These are phyloP conservation scores for Peromyscus leucopus DNA, from an alignment of 2,113 vertebrate genomes.

Conservation along the genomic window DNA sequence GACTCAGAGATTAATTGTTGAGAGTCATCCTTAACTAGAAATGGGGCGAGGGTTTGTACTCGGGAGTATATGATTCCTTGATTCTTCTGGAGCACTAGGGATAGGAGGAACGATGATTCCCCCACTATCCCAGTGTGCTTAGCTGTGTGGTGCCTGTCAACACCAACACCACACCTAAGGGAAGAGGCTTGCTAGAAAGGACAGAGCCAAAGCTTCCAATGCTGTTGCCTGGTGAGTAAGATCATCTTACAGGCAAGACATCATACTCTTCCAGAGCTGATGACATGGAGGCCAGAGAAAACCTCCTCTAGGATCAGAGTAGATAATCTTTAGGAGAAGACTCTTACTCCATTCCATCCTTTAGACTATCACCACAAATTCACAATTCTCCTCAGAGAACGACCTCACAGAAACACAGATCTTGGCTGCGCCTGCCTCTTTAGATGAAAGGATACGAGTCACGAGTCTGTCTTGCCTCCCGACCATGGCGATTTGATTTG, in stretches of 20 bases:
- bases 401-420: not conserved
- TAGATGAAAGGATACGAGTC: not conserved
- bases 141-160: not conserved
- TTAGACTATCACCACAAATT: not conserved
- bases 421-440: not conserved
- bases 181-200: not conserved
- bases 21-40: not conserved
- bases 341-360: not conserved
- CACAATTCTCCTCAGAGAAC: conserved; percentile 6
- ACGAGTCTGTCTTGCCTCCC: not conserved
- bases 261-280: not conserved
- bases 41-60: not conserved
- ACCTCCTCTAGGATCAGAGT: not conserved
- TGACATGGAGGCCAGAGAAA: fast-evolving
- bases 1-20: not conserved
- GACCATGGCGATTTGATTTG: not conserved
- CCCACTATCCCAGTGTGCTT: not conserved
- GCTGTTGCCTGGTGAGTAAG: not conserved
- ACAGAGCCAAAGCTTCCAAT: not conserved
- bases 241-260: not conserved
- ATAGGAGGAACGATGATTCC: not conserved
- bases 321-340: not conserved
- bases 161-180: not conserved
- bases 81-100: not conserved
- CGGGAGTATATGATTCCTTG: not conserved